Evolutionary conservation across 2,797 vertebrate species (phyloP), one percentile per base, ranked within the genome.

Genomic region (Scleropages formosus): DNA sequence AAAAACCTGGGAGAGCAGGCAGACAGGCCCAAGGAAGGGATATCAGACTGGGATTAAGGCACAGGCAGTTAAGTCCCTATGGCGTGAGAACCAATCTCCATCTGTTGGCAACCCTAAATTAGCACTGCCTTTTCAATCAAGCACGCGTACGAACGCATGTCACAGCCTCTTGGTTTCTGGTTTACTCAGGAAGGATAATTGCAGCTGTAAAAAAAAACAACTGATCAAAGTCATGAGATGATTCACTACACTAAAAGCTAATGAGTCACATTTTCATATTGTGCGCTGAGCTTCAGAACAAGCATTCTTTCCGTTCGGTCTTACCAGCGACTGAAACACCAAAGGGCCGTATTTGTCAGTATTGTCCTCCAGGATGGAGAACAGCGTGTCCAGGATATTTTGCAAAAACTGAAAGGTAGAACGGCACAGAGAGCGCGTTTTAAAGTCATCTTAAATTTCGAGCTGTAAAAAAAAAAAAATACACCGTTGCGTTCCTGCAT

Each of bases 321-420:
- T 92, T 92, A 99, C 98, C 96, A 99, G 88, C 78, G 97, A 98
- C 88, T 99, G 98, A 88, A 99, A 99, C 84, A 99, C 97, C 84
- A 99, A 84, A 0, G 97, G 94, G 44, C 98, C 97, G 0, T 98
- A 99, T 88, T 99, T 99, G 86, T 99, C 98, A 3, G 98, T 99
- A 87, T 99, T 99, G 86, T 99, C 98, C 89, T 99, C 98, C 87
- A 99, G 89, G 88, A 99, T 97, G 78, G 96, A 96, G 85, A 99
- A 99, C 65, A 99, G 89, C 0, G 98, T 98, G 87, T 99, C 98
- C 70, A 99, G 90, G 87, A 99, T 96, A 84, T 99, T 97, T 92
- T 98, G 94, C 76, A 99, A 86, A 85, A 99, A 99, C 98, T 99
- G 87, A 75, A 90, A 87, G n/a, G 12, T 31, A 59, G 53, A 60